Evolutionary conservation across 2,113 vertebrate genomes (phyloP).

Genomic region (Dromiciops gliroides): DNA sequence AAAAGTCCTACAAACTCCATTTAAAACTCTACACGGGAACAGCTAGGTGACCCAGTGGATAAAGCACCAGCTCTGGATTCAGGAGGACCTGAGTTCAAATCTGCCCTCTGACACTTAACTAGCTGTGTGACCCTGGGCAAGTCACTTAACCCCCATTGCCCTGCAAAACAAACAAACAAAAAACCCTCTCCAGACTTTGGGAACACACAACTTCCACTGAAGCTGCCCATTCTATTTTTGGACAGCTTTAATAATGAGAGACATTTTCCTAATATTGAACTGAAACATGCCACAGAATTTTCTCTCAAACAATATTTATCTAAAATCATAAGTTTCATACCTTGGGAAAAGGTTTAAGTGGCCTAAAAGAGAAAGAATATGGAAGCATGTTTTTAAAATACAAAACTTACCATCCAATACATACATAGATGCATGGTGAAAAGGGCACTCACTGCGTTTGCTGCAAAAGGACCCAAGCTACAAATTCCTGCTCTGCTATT

Average conservation of each 20-base stretch:
- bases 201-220: neutral
- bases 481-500: neutral
- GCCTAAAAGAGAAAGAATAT: neutral
- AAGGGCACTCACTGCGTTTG: neutral
- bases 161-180: no score
- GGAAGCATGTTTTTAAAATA: neutral
- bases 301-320: neutral
- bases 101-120: no score
- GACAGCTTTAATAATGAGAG: neutral
- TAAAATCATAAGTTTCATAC: neutral
- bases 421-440: neutral
- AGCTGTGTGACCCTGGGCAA: no score
- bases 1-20: neutral
- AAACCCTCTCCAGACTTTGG: neutral
- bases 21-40: no score
- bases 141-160: no score
- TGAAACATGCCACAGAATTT: neutral
- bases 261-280: neutral
- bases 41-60: no score
- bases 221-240: neutral
- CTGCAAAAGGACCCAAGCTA: neutral
- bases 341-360: neutral
- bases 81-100: no score
- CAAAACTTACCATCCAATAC: neutral
- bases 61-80: no score